Base-by-base conservation (phyloP, 2,113 vertebrate species). In the Merops nubicus region DNA sequence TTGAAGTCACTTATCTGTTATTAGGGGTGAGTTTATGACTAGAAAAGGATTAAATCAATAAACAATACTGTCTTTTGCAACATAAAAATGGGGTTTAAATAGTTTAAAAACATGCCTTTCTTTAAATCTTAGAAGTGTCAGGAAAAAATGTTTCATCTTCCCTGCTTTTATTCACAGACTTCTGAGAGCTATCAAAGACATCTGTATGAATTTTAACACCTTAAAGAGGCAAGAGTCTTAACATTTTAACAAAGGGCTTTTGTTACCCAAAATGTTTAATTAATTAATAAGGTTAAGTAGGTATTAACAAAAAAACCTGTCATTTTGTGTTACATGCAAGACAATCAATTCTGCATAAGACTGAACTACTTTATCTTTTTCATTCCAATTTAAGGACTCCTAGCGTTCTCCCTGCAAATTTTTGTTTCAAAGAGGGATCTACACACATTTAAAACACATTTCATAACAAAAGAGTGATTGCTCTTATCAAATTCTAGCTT, bases 211-310 rank as follows among this genome's bases (percentile, higher is more conserved):
- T 91, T 94, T 93, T 87, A 96, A 91, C 92, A 96, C 95, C 88
- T 93, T 75, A 91, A 78, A 42, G 40, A 47, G 51, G 60, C 72
- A 94, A 93, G 83, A 94, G 64, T 81, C 78, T 93, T 88, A 96
- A 82, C n/a, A 84, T 84, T 86, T 90, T 78, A 96, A 92, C 76
- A 93, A 95, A 92, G 57, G 56, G 79, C 56, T 96, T 95, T 86
- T 93, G 83, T 96, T 91, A 94, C 13, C 36, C 56, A 93, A 93
- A 93, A 87, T 43, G 25, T 92, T 94, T 94, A 93, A 93, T 96
- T 94, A 92, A 91, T 92, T 94, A 94, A 91, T 92, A 93, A 97
- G 93, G 93, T 79, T 96, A 97, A 94, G 92, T 84, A 91, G 83
- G 86, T 93, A 95, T 94, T 96, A 96, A 94, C 64, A 92, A 92